Evolutionary conservation across 2,113 vertebrate species (phyloP), one percentile per base, ranked within the genome.

Genomic region (Pitta sordida): DNA sequence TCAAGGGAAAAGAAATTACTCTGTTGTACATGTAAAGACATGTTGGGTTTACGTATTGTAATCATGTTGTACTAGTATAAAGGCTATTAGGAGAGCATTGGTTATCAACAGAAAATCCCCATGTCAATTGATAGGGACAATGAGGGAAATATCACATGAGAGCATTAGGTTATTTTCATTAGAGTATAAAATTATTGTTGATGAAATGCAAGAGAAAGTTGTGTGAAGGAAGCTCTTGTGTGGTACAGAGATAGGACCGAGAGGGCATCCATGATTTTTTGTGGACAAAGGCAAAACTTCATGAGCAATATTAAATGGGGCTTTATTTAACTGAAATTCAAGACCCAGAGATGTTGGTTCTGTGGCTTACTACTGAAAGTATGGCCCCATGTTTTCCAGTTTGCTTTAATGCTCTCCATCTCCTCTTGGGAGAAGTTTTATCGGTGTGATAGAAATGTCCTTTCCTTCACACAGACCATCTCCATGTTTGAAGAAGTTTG

Each of bases 101-200:
- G 48, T 83, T 93, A 73, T 67, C 70, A 81, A 55, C 70, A 90
- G 83, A 94, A 94, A 76, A 81, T 51, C 34, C 21, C 26, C 43
- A 11, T 39, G 80, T 15, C 89, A 89, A 92, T 83, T 75, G 14
- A 88, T 81, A 82, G 43, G 34, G 46, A 78, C 60, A 92, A 79
- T 83, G 82, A 94, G 60, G 30, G 34, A 86, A 83, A 37, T 41
- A 67, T 75, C 51, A 65, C 20, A 1, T 76, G 75, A 82, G 64
- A 86, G 76, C 19, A 2, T 88, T 69, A 86, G 64, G 75, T 76
- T 53, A 90, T 90, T 65, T 74, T 90, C 62, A 78, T 93, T 76
- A 93, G 53, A 91, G 92, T 82, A 86, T 86, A 86, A 94, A 95
- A 94, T 87, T 86, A 91, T 70, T 89, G 39, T 69, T 70, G 63